phyloP scores from a whole-genome alignment of 1,140 invertebrate genomes.

The Macrobrachium rosenbergii region DNA sequence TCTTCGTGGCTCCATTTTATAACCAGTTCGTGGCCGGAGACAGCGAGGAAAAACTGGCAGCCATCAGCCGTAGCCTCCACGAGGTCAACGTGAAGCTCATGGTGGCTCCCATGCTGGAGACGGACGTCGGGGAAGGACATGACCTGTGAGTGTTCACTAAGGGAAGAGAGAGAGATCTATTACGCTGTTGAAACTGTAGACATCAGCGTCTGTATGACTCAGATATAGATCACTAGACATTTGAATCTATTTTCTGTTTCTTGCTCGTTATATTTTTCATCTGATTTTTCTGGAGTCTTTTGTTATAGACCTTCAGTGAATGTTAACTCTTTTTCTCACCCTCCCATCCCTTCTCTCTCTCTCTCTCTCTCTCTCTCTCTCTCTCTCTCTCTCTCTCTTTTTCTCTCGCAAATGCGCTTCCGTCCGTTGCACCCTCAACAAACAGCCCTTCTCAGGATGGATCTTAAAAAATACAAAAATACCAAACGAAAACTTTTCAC shows the following conservation, averaged over 20 bases:
- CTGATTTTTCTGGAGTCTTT: too few species aligned
- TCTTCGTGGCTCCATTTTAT: constrained; percentile 67
- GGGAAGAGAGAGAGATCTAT: neutral
- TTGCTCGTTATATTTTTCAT: too few species aligned
- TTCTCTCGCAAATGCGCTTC: neutral
- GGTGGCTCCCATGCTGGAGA: constrained; percentile 70
- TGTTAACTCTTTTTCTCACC: too few species aligned
- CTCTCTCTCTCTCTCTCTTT: constrained; percentile 21
- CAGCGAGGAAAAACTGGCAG: constrained; percentile 65
- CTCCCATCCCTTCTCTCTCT: neutral
- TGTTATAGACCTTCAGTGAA: too few species aligned
- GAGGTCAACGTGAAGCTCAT: constrained; percentile 68
- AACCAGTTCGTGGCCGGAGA: constrained; percentile 70
- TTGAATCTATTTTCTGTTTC: too few species aligned
- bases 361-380: constrained; percentile 27
- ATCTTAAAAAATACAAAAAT: too few species aligned
- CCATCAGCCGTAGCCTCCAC: constrained; percentile 64
- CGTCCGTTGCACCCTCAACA: neutral
- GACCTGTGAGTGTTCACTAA: constrained; percentile 37
- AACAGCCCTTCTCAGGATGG: too few species aligned
- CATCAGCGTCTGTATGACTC: too few species aligned
- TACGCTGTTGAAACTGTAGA: too few species aligned
- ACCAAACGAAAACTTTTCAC: too few species aligned
- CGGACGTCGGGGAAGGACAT: constrained; percentile 68
- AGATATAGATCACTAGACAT: too few species aligned